Evolutionary conservation across 2,113 vertebrate species (phyloP).

Genomic region (Malurus cyaneus): DNA sequence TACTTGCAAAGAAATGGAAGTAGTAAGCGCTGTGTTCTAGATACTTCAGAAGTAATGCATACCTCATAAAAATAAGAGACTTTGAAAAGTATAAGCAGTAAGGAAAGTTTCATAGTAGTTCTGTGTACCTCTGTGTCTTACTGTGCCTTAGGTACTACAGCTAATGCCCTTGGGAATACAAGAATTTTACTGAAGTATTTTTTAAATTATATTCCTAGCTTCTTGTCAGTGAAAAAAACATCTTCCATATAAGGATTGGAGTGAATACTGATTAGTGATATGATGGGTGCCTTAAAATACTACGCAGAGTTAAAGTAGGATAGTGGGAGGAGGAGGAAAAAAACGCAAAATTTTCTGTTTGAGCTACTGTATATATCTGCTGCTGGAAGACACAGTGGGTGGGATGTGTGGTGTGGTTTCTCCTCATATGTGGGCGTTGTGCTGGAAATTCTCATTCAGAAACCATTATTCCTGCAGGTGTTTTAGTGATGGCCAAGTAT

Average conservation of each 20-base stretch:
- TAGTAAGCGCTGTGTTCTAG: neutral
- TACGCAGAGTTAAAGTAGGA: neutral
- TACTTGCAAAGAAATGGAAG: neutral
- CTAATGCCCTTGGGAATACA: neutral
- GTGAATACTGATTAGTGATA: neutral
- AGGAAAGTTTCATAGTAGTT: neutral
- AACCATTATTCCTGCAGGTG: conserved; percentile 24
- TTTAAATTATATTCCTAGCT: neutral
- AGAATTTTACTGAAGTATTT: neutral
- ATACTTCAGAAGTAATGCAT: neutral
- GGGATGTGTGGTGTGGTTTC: neutral
- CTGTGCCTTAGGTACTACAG: neutral
- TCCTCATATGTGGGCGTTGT: accelerated
- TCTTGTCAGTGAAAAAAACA: neutral
- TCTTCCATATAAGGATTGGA: neutral
- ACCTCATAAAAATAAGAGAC: neutral
- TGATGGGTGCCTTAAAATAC: neutral
- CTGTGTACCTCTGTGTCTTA: neutral
- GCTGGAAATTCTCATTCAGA: conserved; percentile 2
- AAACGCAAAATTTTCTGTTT: neutral
- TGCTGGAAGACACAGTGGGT: neutral
- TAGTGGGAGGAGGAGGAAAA: neutral
- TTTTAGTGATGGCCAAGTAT: conserved; percentile 1
- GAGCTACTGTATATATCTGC: neutral
- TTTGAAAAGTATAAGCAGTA: neutral